These are phyloP conservation scores for Lasioglossum calceatum DNA, from an alignment of 2,888 invertebrate species.

Conservation along the genomic window DNA sequence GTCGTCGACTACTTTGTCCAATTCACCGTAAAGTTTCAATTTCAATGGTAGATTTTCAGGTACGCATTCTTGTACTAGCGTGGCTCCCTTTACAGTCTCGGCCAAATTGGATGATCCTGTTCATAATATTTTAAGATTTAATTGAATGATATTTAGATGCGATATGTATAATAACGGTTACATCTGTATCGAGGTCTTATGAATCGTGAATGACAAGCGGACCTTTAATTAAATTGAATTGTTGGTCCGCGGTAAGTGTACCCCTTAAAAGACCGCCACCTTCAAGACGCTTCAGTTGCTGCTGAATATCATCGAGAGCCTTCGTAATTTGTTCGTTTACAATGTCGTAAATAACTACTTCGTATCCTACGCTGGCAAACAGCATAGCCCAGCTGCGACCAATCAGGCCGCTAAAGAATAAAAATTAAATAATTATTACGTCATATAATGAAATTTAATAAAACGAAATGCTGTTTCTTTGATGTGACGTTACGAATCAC, in stretches of 20 bases:
- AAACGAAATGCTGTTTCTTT: not conserved
- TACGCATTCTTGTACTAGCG: slow-evolving; percentile 96
- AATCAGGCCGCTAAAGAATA: slow-evolving; percentile 92
- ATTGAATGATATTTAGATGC: not conserved
- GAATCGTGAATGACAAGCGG: slow-evolving; percentile 47
- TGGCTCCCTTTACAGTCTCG: slow-evolving; percentile 90
- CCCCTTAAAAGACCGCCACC: slow-evolving; percentile 91
- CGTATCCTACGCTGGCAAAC: slow-evolving; percentile 96
- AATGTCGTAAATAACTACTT: slow-evolving; percentile 94
- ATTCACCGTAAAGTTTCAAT: slow-evolving; percentile 90
- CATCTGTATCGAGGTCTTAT: not conserved
- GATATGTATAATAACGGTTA: not conserved
- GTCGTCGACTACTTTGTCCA: slow-evolving; percentile 92
- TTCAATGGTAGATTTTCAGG: slow-evolving; percentile 96
- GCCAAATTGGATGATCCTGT: slow-evolving; percentile 89
- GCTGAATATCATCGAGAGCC: slow-evolving; percentile 90
- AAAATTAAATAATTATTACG: slow-evolving; percentile 18
- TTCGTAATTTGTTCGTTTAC: slow-evolving; percentile 90
- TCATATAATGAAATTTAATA: not conserved
- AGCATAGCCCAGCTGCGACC: slow-evolving; percentile 99
- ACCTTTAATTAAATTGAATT: slow-evolving; percentile 92
- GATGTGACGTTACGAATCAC: not conserved
- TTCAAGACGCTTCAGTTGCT: slow-evolving; percentile 90
- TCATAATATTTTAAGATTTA: slow-evolving; percentile 45
- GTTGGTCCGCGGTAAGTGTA: slow-evolving; percentile 89